These are phyloP conservation scores for Felis catus DNA, from an alignment of 2,113 vertebrate species.

Conservation along the genomic window DNA sequence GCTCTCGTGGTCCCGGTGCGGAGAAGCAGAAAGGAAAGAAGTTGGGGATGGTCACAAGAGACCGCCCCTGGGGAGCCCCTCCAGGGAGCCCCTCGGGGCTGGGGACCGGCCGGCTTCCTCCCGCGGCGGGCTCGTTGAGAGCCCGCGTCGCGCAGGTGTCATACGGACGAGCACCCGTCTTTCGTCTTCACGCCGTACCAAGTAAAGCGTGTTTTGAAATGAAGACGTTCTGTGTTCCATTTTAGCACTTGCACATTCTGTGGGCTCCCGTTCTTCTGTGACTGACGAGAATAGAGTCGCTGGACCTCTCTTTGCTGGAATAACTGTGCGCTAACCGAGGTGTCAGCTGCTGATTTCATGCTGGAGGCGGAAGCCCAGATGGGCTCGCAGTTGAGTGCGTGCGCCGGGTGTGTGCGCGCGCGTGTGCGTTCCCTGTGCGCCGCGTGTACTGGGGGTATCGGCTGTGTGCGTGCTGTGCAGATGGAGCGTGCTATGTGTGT, in stretches of 20 bases:
- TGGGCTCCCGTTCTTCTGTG: neutral
- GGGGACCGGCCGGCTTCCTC: neutral
- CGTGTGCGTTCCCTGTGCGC: neutral
- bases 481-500: neutral
- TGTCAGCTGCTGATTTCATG: neutral
- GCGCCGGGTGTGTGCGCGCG: neutral
- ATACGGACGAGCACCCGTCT: neutral
- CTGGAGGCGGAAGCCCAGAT: neutral
- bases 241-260: neutral
- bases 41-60: neutral
- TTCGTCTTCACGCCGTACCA: neutral
- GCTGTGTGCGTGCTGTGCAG: neutral
- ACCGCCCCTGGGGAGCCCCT: neutral
- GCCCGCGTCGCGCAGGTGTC: neutral
- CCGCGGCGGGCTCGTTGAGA: too few relatives aligned
- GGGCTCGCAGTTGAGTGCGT: too few relatives aligned
- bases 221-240: neutral
- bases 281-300: neutral
- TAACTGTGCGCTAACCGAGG: accelerated
- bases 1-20: neutral
- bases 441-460: too few relatives aligned
- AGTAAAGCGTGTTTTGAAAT: neutral
- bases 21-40: neutral
- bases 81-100: too few relatives aligned
- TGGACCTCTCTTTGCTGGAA: neutral